Base-by-base conservation (phyloP, 2,113 vertebrate genomes). In the Thymallus thymallus region DNA sequence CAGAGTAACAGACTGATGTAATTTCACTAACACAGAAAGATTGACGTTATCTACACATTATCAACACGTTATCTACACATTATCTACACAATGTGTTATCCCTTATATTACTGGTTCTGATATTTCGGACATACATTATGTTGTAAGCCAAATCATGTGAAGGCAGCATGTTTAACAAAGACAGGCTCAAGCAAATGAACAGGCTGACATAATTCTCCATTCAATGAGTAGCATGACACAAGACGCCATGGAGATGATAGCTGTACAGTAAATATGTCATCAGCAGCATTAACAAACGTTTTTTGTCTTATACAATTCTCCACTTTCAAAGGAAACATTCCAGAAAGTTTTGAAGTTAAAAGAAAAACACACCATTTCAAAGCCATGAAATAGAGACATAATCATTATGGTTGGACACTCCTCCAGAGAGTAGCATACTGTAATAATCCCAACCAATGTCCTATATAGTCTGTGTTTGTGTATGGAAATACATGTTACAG, bases 381-480 rank as follows among this genome's bases (percentile, higher is more conserved):
- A 41, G 35, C 35, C 35, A 41, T 41, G 26, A 64, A 64, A 35
- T 14, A 51, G 32, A 41, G 20, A 35, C 24, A 41, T 30, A 30
- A 10, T 35, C 32, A 20, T 67, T 41, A 41, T 2, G 30, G 64
- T 32, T 66, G 26, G 20, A 20, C 64, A 35, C 29, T 13, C 18
- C 46, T 24, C 26, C 32, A 81, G 75, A 75, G 69, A 83, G 62
- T 71, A 78, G 69, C 64, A 20, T 7, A 24, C 58, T 64, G 71
- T 71, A 71, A 80, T 80, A 83, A 82, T 86, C 70, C 71, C 81
- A 90, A 68, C 63, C 69, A 71, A 82, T 87, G 80, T 80, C 85
- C 80, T 84, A 87, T 78, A 89, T 88, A 84, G 80, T 75, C 67
- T 78, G 69, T 26, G 81, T 86, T 88, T 91, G 74, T 87, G 81